Evolutionary conservation across 2,888 invertebrate species (phyloP).

Genomic region (Volucella bombylans): DNA sequence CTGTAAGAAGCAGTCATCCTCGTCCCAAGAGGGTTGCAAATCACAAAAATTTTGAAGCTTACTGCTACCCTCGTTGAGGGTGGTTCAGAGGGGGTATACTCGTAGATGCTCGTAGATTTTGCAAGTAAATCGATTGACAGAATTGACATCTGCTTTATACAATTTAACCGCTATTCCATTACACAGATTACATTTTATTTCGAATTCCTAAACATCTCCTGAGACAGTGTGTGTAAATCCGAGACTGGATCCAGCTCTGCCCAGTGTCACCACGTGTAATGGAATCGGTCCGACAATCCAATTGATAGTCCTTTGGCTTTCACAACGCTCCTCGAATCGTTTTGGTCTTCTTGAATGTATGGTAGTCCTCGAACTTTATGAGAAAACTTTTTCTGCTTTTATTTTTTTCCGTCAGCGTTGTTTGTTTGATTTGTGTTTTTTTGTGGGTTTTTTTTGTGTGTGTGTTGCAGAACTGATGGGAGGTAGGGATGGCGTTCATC

Average conservation of each 20-base stretch:
- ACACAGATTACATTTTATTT: conserved; percentile 65
- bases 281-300: conserved; percentile 59
- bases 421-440: neutral
- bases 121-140: conserved; percentile 66
- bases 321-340: conserved; percentile 16
- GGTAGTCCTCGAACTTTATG: conserved; percentile 1
- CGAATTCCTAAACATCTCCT: neutral
- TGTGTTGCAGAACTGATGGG: conserved; percentile 10
- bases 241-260: conserved; percentile 4
- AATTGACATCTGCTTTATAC: conserved; percentile 70
- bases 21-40: conserved; percentile 41
- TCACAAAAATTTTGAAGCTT: conserved; percentile 35
- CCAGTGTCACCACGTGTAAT: conserved; percentile 39
- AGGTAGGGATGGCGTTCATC: neutral
- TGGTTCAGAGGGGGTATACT: neutral
- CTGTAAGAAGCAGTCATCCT: conserved; percentile 18
- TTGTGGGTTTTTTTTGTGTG: conserved; percentile 25
- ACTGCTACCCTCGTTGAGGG: neutral
- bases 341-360: conserved; percentile 2
- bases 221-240: neutral
- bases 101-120: conserved; percentile 9
- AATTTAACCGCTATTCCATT: conserved; percentile 69
- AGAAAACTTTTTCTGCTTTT: conserved; percentile 15
- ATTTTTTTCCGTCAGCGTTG: neutral
- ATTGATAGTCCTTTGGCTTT: conserved; percentile 66